Conservation (phyloP, 2,888 invertebrate genomes). For the Vesta saturnalis region DNA sequence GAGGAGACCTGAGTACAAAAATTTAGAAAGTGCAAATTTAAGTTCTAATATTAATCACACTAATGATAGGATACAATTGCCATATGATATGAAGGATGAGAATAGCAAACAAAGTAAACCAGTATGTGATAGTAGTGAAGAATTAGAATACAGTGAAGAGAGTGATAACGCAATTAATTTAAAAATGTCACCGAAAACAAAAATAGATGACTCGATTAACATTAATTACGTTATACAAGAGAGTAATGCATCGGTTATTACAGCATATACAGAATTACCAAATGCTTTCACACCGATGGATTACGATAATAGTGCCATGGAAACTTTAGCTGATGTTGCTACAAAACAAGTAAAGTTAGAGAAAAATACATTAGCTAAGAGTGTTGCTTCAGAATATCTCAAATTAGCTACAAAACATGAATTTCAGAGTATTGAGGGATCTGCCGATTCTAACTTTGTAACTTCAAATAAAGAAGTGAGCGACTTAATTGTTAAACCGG, state of each 20-base stretch:
- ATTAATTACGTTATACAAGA: conserved; percentile 42
- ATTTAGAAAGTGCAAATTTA: conserved; percentile 5
- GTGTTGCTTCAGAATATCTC: conserved; percentile 73
- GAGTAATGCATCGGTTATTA: conserved; percentile 22
- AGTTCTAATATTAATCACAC: neutral
- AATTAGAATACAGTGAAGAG: neutral
- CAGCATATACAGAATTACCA: conserved; percentile 29
- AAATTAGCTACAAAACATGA: conserved; percentile 67
- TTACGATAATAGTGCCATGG: conserved; percentile 62
- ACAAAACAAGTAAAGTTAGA: conserved; percentile 61
- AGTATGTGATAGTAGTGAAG: conserved; percentile 2
- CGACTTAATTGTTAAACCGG: conserved; percentile 60
- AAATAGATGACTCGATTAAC: conserved; percentile 20
- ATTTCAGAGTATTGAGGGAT: conserved; percentile 44
- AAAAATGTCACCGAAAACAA: conserved; percentile 16
- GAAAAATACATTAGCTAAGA: conserved; percentile 67
- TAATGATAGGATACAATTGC: neutral
- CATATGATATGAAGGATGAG: conserved; percentile 17
- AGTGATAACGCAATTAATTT: conserved; percentile 27
- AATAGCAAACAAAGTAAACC: conserved; percentile 47
- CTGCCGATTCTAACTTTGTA: conserved; percentile 45
- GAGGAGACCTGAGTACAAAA: conserved; percentile 4
- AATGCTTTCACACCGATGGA: conserved; percentile 41
- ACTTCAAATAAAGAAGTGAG: conserved; percentile 55
- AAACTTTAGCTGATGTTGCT: conserved; percentile 61